Evolutionary conservation across 1,140 invertebrate species (phyloP).

Genomic region (Euwallacea similis): DNA sequence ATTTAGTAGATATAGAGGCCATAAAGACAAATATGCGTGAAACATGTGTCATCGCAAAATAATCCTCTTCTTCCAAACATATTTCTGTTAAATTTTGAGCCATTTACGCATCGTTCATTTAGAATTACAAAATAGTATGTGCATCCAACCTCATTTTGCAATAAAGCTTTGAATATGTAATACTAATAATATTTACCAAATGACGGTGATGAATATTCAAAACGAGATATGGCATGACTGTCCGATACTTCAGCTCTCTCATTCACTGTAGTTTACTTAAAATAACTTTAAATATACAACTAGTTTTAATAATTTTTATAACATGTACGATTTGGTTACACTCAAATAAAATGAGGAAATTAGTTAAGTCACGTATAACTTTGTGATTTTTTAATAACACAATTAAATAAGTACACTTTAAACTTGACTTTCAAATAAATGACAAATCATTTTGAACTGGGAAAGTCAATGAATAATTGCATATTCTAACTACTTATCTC

Average conservation of each 20-base stretch:
- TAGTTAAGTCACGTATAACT: not conserved
- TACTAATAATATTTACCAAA: constrained; percentile 1
- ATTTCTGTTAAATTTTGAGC: no score
- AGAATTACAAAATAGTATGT: no score
- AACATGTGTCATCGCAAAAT: no score
- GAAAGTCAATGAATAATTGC: not conserved
- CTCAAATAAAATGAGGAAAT: not conserved
- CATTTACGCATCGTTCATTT: no score
- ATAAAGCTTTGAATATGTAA: not conserved
- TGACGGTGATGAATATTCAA: not conserved
- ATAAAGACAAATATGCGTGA: no score
- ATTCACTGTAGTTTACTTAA: constrained; percentile 1
- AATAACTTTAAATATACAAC: not conserved
- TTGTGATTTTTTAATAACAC: not conserved
- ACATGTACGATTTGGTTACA: not conserved
- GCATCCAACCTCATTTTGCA: no score
- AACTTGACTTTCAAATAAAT: not conserved
- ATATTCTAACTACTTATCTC: no score
- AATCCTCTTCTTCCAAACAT: no score
- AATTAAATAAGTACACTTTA: not conserved
- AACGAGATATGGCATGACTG: not conserved
- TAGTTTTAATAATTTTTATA: not conserved
- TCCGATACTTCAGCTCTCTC: not conserved
- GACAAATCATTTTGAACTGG: not conserved
- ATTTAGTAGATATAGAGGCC: no score